Evolutionary conservation across 2,113 vertebrate genomes (phyloP).

Genomic region (Chaetodon auriga): DNA sequence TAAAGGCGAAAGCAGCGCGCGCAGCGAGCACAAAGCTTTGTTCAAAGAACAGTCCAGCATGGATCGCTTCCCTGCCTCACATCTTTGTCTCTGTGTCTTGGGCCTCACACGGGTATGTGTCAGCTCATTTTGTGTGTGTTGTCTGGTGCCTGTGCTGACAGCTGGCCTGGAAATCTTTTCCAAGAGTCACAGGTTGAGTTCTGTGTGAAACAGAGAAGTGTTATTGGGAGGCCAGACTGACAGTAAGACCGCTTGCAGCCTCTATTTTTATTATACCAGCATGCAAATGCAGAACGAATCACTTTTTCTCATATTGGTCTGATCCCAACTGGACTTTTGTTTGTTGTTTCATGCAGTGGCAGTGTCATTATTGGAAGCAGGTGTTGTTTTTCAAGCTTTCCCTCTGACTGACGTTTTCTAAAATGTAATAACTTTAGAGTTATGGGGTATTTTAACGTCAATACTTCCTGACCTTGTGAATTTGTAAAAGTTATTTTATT

Average conservation of each 20-base stretch:
- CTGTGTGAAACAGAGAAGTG: conserved; percentile 63
- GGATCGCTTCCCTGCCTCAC: conserved; percentile 26
- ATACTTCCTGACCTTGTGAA: background rate
- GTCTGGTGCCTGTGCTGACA: conserved; percentile 49
- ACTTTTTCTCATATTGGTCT: background rate
- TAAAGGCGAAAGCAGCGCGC: conserved; percentile 39
- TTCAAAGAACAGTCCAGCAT: conserved; percentile 46
- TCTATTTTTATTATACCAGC: conserved; percentile 15
- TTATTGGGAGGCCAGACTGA: conserved; percentile 33
- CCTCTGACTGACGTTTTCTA: background rate
- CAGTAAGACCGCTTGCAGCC: conserved; percentile 25
- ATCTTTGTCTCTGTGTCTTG: conserved; percentile 38
- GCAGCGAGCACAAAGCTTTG: conserved; percentile 37
- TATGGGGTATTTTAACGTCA: conserved; percentile 7
- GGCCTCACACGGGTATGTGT: conserved; percentile 22
- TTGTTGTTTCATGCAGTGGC: background rate
- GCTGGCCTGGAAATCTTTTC: conserved; percentile 54
- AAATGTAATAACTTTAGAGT: background rate
- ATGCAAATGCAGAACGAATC: conserved; percentile 19
- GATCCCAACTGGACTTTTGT: conserved; percentile 2
- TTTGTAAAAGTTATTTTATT: no score
- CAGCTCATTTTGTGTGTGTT: conserved; percentile 13
- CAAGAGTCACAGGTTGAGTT: conserved; percentile 61
- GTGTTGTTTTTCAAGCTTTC: background rate
- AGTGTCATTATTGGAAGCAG: background rate